phyloP scores from a whole-genome alignment of 2,113 vertebrate genomes.

The Empidonax alnorum region DNA sequence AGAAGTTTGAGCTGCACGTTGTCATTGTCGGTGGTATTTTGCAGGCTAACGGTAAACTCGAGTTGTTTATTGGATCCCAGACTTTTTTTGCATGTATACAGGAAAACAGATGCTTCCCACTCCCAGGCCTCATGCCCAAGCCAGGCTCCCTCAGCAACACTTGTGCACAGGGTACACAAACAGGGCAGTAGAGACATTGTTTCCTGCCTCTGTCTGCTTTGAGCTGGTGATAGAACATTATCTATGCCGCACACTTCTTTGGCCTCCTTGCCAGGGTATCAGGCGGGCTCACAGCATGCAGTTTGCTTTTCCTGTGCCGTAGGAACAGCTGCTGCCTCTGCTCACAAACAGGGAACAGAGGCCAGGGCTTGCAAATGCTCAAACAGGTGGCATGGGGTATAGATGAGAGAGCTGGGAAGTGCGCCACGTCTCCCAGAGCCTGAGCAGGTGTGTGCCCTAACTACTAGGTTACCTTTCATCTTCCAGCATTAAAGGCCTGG shows the following conservation, averaged over 20 bases:
- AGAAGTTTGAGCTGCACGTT: not conserved
- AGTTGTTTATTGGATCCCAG: slow-evolving; percentile 27
- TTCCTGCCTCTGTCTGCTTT: slow-evolving; percentile 23
- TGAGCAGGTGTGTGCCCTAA: not conserved
- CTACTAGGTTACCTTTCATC: not conserved
- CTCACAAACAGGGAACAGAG: not conserved
- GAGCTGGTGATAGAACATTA: not conserved
- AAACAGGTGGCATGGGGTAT: not conserved
- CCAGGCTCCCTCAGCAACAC: not conserved
- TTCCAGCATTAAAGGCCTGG: not conserved
- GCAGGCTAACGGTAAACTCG: not conserved
- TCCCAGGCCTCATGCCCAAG: rapidly evolving
- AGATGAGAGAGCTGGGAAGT: not conserved
- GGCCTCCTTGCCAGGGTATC: not conserved
- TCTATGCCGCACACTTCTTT: not conserved
- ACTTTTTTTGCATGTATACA: slow-evolving; percentile 39
- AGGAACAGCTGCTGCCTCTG: not conserved
- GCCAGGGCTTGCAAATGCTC: not conserved
- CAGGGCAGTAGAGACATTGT: not conserved
- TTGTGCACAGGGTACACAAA: not conserved
- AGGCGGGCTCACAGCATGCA: not conserved
- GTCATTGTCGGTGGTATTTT: not conserved
- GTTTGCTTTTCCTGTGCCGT: not conserved
- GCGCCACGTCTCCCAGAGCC: not conserved
- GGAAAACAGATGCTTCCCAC: slow-evolving; percentile 67